Evolutionary conservation across 2,113 vertebrate species (phyloP).

Genomic region (Oryzias curvinotus): DNA sequence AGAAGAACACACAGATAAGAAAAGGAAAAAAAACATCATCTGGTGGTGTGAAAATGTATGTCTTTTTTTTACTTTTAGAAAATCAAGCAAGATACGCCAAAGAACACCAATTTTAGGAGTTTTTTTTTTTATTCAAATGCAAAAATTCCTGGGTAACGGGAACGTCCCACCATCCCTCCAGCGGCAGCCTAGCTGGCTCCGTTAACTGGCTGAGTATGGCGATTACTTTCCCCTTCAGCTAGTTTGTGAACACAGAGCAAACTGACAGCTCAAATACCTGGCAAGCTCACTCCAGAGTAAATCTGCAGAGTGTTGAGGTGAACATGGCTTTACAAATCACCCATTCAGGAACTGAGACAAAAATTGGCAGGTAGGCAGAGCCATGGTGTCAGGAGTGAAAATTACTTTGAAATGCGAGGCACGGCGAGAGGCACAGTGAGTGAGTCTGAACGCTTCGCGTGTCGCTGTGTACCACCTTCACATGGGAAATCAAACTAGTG

Average conservation of each 20-base stretch:
- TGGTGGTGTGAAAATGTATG: too few relatives aligned
- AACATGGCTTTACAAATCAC: constrained; percentile 75
- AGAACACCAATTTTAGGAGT: constrained; percentile 16
- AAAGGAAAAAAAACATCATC: constrained; percentile 28
- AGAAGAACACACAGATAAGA: neutral
- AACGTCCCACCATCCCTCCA: constrained; percentile 21
- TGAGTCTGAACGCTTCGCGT: constrained; percentile 62
- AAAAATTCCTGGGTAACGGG: constrained; percentile 21
- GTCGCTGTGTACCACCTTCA: constrained; percentile 52
- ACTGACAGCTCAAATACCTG: constrained; percentile 71
- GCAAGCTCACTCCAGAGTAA: constrained; percentile 65
- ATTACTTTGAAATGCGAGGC: constrained; percentile 71
- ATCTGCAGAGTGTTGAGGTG: constrained; percentile 71
- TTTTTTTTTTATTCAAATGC: constrained; percentile 11
- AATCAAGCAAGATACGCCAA: neutral
- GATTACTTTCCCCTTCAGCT: constrained; percentile 61
- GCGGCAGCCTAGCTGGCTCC: constrained; percentile 31
- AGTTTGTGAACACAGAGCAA: constrained; percentile 62
- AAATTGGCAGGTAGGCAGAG: constrained; percentile 76
- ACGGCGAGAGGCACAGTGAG: constrained; percentile 58
- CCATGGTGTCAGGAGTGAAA: constrained; percentile 69
- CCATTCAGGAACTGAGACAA: constrained; percentile 70
- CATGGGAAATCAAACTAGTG: constrained; percentile 70
- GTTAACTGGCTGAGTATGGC: constrained; percentile 43
- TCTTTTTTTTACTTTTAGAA: neutral